These are phyloP conservation scores for Gadus chalcogrammus DNA, from an alignment of 2,113 vertebrate genomes.

Conservation along the genomic window DNA sequence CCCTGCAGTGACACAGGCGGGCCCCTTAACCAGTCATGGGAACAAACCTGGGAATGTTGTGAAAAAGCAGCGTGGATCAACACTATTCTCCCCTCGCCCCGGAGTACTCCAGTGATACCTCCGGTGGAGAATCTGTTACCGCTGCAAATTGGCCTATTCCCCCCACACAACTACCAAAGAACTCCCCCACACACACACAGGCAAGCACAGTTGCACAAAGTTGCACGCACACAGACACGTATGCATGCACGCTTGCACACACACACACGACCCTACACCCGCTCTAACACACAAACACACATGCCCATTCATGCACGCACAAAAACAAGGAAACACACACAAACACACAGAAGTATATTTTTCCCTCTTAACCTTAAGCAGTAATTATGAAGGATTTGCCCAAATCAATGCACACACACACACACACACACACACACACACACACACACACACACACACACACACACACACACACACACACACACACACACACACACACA, in stretches of 20 bases:
- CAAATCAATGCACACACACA: neutral
- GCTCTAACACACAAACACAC: constrained; percentile 1
- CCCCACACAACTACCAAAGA: too few species aligned
- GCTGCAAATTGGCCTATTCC: too few species aligned
- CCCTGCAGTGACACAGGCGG: neutral
- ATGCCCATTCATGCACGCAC: neutral
- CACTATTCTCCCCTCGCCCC: too few species aligned
- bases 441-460: constrained; percentile 8
- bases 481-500: constrained; percentile 8
- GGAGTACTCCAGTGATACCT: too few species aligned
- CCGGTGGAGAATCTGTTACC: too few species aligned
- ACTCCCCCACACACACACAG: too few species aligned
- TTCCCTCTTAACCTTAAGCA: neutral
- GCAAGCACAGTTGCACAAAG: too few species aligned
- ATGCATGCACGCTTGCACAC: neutral
- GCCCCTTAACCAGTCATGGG: too few species aligned
- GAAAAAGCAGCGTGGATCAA: too few species aligned
- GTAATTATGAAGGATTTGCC: too few species aligned
- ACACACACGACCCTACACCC: too few species aligned
- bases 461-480: constrained; percentile 14
- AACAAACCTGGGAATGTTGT: too few species aligned
- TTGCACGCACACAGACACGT: neutral
- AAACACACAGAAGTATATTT: neutral
- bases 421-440: constrained; percentile 7
- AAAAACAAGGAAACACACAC: neutral